phyloP scores from a whole-genome alignment of 37 sponge, comb jelly and placozoan species.

The Petrosia ficiformis region DNA sequence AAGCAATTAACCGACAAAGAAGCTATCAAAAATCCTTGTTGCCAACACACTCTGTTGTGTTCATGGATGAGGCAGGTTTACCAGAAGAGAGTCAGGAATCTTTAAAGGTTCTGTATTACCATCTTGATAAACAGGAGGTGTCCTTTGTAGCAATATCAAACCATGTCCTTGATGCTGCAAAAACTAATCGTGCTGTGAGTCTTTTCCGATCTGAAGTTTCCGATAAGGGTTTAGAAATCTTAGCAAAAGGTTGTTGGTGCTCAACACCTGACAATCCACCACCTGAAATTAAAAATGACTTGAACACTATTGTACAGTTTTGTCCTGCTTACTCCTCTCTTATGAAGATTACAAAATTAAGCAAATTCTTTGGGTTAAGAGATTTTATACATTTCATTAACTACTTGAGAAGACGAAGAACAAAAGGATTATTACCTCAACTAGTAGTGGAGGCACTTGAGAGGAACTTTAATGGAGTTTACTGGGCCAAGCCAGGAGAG shows the following conservation, averaged over 20 bases:
- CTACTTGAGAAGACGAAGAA: slow-evolving; percentile 64
- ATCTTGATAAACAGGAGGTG: slow-evolving; percentile 82
- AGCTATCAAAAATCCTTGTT: slow-evolving; percentile 37
- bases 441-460: slow-evolving; percentile 71
- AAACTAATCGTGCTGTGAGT: slow-evolving; percentile 85
- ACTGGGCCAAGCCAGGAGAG: background rate
- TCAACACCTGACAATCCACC: slow-evolving; percentile 52
- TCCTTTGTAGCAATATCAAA: slow-evolving; percentile 95
- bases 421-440: slow-evolving; percentile 33
- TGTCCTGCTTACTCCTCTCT: slow-evolving; percentile 48
- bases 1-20: slow-evolving; percentile 77
- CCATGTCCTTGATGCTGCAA: slow-evolving; percentile 93
- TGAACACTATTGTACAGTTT: slow-evolving; percentile 48
- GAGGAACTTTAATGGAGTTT: slow-evolving; percentile 85
- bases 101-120: slow-evolving; percentile 90
- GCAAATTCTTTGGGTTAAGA: slow-evolving; percentile 74
- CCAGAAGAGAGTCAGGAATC: slow-evolving; percentile 94
- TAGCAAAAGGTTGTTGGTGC: slow-evolving; percentile 70
- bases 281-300: slow-evolving; percentile 42
- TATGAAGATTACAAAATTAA: slow-evolving; percentile 23
- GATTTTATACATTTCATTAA: slow-evolving; percentile 91
- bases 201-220: slow-evolving; percentile 80
- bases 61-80: slow-evolving; percentile 94
- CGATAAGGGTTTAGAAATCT: slow-evolving; percentile 51
- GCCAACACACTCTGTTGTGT: slow-evolving; percentile 81